Base-by-base conservation (phyloP, 1,140 invertebrate genomes). In the Aphidius gifuensis region DNA sequence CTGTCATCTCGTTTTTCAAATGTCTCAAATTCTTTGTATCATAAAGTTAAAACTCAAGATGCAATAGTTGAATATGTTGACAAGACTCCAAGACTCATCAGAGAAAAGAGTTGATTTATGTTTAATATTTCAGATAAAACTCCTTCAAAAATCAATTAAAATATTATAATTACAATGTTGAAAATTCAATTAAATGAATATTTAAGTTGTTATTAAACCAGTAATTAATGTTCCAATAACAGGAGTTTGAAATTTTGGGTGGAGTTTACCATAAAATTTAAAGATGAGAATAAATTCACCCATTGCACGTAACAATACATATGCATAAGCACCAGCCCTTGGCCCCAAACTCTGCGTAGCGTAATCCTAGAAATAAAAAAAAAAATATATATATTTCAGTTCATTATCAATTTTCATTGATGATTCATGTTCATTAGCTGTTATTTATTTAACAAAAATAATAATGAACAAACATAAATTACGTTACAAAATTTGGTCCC, bases 21-120 rank as follows among this genome's bases (percentile, higher is more conserved):
- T 4, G 68, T 67, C 46, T 75, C 71, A 23, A 71, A 73, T 61
- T 79, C 75, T 58, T 80, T 74, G 55, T 80, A 82, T 81, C 87
- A 80, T 53, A 94, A 78, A 67, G 93, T 82, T 5, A 94, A 80
- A 0, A 94, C 90, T 74, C 88, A 92, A 9, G 87, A 83, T 16
- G 90, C 89, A 6, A 94, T 92, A 66, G 93, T 86, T 0, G 90
- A 90, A 74, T 94, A 94, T n/a, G 92, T 91, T 59, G 93, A 73
- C 5, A 94, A 73, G 2, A 92, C 93, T 48, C 92, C 92, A 69
- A 94, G 93, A 9, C 90, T 92, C 90, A 94, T 92, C 90, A 94
- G 92, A 64, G 91, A 87, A 4, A 93, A 86, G 5, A 94, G 78
- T 71, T 90, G 86, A 32, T 83, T 80, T 1, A 93, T 74, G 66